phyloP scores from a whole-genome alignment of 2,113 vertebrate genomes.

The Pluvialis apricaria region DNA sequence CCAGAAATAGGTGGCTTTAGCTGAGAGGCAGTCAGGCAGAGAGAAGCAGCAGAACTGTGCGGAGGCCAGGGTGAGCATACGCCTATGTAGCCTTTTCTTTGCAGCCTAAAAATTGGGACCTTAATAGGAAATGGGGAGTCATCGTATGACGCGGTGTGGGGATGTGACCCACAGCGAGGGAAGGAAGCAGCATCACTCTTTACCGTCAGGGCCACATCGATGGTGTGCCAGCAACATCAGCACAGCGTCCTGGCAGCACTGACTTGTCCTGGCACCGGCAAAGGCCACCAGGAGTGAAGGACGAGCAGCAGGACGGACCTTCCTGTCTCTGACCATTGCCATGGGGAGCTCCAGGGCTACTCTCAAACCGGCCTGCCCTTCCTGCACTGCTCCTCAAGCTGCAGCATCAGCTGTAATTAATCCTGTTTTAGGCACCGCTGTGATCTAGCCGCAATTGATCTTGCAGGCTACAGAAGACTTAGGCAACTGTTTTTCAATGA shows the following conservation, averaged over 20 bases:
- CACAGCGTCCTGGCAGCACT: not conserved
- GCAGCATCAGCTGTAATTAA: not conserved
- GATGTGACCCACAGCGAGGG: not conserved
- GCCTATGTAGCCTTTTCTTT: not conserved
- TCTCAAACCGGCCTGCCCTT: not conserved
- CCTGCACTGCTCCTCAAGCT: not conserved
- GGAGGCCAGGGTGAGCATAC: not conserved
- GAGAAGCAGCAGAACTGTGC: not conserved
- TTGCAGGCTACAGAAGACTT: not conserved
- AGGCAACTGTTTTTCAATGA: not conserved
- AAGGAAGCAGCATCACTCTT: not conserved
- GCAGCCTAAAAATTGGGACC: not conserved
- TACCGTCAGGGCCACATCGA: rapidly evolving
- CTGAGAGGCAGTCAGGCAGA: not conserved
- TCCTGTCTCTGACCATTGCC: not conserved
- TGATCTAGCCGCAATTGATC: not conserved
- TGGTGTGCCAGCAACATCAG: not conserved
- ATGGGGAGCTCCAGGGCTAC: not conserved
- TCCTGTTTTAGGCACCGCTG: not conserved
- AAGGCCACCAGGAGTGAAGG: not conserved
- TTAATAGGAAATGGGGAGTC: not conserved
- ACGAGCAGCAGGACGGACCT: rapidly evolving
- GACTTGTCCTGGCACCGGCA: not conserved
- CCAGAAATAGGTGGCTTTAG: not conserved
- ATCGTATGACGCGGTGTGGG: rapidly evolving